Base-by-base conservation (phyloP, 2,797 vertebrate species). In the Danio jaintianensis region DNA sequence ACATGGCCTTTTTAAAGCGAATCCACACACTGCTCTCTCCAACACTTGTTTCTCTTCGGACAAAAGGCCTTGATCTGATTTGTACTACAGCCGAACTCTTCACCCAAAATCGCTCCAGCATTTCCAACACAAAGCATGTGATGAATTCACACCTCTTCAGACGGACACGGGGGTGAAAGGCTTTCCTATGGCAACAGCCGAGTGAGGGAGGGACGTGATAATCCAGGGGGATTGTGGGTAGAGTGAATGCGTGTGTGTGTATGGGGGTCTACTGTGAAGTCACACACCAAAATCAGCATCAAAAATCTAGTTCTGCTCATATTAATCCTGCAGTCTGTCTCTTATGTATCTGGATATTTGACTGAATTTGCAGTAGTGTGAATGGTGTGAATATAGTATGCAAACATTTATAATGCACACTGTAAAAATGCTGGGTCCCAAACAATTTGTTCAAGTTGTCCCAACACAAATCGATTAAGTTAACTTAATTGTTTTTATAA, bases 171-270 rank as follows among this genome's bases (percentile, higher is more conserved):
- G 63, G 78, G 90, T 89, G 68, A 87, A 58, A 86, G 86, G 89
- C 81, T 91, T 94, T 83, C 83, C 92, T 92, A 94, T 94, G 91
- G 92, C 91, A 92, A 94, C 92, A 87, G 87, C 73, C 81, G 88
- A 91, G 90, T 90, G 89, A 91, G 90, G 82, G 86, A 92, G 90
- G 89, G 90, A 93, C 91, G 93, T 90, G 86, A 88, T 93, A 92
- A 93, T 92, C 91, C 90, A 56, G 48, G 45, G 73, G 47, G 67
- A 75, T 68, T 75, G 55, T 76, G 47, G 50, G 50, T 43, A 56
- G 9, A 73, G 63, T 48, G 50, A 68, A 77, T 68, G 53, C 38
- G 53, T 62, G 68, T 61, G 59, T 62, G 62, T 59, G 47, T 58
- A 47, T 1, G 12, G 20, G 55, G 75, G 69, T 69, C 70, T 18